Evolutionary conservation across 2,113 vertebrate species (phyloP).

Genomic region (Alethe diademata): DNA sequence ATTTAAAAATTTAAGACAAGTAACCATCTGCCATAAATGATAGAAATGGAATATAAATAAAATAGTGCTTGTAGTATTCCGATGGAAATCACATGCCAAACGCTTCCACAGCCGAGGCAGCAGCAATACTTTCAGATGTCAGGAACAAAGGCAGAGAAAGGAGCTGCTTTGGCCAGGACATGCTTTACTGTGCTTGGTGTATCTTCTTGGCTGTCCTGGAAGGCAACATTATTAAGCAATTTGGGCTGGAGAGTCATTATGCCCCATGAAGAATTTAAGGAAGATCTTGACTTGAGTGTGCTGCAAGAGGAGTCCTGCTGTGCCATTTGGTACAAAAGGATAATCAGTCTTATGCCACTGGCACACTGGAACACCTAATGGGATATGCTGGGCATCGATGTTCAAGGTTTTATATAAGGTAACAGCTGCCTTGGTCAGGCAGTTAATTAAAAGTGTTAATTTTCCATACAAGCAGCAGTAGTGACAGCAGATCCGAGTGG

Average conservation of each 20-base stretch:
- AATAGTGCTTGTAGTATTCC: constrained; percentile 38
- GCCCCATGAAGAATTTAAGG: constrained; percentile 75
- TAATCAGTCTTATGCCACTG: constrained; percentile 76
- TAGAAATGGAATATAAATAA: constrained; percentile 63
- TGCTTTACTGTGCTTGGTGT: constrained; percentile 1
- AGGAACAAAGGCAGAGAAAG: constrained; percentile 26
- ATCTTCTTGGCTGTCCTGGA: constrained; percentile 58
- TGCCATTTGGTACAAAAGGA: constrained; percentile 64
- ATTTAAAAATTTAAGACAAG: constrained; percentile 55
- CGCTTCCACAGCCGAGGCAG: background rate
- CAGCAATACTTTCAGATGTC: constrained; percentile 32
- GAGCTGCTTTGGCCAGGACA: constrained; percentile 36
- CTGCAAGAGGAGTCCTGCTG: constrained; percentile 68
- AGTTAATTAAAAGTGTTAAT: constrained; percentile 86
- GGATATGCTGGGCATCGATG: constrained; percentile 62
- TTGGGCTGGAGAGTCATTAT: constrained; percentile 44
- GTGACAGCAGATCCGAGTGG: constrained; percentile 74
- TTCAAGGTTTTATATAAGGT: constrained; percentile 81
- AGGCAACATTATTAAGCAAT: constrained; percentile 62
- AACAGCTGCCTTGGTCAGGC: constrained; percentile 85
- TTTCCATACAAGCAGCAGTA: constrained; percentile 78
- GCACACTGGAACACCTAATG: constrained; percentile 72
- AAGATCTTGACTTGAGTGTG: constrained; percentile 74
- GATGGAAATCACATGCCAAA: constrained; percentile 29
- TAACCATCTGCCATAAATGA: constrained; percentile 59